A percentile compares a stretch with the other conserved stretches of the same genome.
Evolutionary conservation across 2,113 vertebrate species (phyloP).

Genomic region (Odocoileus virginianus): DNA sequence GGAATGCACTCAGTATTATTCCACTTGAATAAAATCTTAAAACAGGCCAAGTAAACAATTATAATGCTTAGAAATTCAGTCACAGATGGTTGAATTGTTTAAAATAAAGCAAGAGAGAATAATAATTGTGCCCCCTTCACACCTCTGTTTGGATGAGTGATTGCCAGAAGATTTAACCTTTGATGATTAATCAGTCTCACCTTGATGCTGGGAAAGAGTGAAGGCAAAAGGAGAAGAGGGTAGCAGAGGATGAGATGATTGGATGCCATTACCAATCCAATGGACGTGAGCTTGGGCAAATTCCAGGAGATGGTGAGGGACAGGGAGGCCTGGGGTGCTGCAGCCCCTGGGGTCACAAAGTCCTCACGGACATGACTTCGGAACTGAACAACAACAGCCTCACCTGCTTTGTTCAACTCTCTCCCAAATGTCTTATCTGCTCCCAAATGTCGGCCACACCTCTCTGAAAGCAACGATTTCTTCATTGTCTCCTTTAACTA

Average conservation of each 20-base stretch:
- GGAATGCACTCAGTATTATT: not conserved
- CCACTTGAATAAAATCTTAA: not conserved
- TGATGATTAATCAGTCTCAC: not conserved
- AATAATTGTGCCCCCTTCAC: not conserved
- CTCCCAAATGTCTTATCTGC: not conserved
- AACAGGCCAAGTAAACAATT: not conserved
- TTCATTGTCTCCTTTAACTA: not conserved
- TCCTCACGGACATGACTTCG: accelerated
- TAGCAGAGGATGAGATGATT: not conserved
- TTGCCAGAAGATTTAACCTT: not conserved
- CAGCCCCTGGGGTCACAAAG: accelerated
- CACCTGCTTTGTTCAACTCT: not conserved
- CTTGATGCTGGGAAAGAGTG: not conserved
- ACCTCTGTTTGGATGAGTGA: not conserved
- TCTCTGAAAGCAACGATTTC: not conserved
- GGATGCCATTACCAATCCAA: not conserved
- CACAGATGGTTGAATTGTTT: not conserved
- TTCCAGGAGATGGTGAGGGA: not conserved
- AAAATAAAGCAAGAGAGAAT: not conserved
- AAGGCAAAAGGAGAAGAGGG: not conserved
- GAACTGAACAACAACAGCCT: not conserved
- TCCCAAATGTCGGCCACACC: not conserved
- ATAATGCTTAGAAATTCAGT: not conserved
- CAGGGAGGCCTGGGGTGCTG: not conserved
- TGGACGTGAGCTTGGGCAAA: not conserved